Percentiles rank a stretch among this genome's conserved stretches.
Conservation (phyloP, 2,797 vertebrate species). For the Sebastes trivittatus region DNA sequence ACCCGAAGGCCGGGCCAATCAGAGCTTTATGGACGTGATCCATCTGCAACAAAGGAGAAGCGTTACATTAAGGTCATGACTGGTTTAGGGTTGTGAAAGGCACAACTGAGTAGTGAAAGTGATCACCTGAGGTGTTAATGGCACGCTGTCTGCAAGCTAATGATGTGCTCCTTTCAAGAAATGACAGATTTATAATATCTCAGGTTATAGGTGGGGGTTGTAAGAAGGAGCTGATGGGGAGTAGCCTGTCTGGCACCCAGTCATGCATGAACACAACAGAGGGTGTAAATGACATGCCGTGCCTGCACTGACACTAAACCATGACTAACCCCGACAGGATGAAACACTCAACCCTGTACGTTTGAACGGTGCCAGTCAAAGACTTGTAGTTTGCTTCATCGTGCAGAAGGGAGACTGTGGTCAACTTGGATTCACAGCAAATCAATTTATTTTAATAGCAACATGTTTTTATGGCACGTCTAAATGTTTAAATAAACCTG, state of each 20-base stretch:
- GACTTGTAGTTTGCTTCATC: accelerated
- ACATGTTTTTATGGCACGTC: constrained; percentile 2
- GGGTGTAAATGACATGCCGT: background rate
- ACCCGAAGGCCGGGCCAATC: constrained; percentile 88
- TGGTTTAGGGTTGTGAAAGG: constrained; percentile 1
- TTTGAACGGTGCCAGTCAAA: background rate
- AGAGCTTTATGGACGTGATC: constrained; percentile 92
- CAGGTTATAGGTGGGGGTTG: constrained; percentile 9
- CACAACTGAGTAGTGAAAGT: constrained; percentile 1
- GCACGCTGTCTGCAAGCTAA: background rate
- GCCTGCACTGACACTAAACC: background rate
- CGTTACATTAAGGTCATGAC: background rate
- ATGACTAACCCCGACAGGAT: background rate
- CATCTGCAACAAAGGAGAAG: constrained; percentile 82
- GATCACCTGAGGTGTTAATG: constrained; percentile 4
- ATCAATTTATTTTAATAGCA: background rate
- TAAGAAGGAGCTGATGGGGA: background rate
- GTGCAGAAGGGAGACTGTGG: background rate
- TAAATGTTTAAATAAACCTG: constrained; percentile 7
- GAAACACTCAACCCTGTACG: background rate
- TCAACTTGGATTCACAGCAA: background rate
- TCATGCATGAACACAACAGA: constrained; percentile 5
- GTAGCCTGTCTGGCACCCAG: background rate
- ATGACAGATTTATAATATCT: constrained; percentile 1
- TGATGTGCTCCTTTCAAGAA: background rate